phyloP scores from a whole-genome alignment of 2,113 vertebrate genomes.

The Pyxicephalus adspersus region DNA sequence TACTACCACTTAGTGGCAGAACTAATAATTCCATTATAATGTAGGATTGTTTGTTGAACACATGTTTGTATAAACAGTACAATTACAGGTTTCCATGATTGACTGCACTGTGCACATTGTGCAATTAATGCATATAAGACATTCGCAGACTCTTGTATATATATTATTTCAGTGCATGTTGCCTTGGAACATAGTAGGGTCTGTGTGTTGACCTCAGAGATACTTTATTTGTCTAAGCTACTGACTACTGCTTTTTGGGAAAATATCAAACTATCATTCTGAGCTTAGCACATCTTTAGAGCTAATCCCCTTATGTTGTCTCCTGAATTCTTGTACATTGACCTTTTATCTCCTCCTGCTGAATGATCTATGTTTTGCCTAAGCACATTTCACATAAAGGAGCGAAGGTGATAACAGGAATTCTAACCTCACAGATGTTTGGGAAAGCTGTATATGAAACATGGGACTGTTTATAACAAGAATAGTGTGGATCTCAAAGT shows the following conservation, averaged over 20 bases:
- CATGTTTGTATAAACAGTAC: too few relatives aligned
- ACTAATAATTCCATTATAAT: too few relatives aligned
- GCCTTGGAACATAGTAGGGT: too few relatives aligned
- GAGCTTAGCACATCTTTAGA: neutral
- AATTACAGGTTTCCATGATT: too few relatives aligned
- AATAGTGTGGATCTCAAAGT: too few relatives aligned
- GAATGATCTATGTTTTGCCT: slow-evolving; percentile 10
- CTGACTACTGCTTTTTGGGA: neutral
- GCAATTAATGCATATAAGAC: too few relatives aligned
- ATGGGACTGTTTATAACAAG: too few relatives aligned
- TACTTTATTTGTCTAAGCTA: neutral
- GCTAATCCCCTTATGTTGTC: neutral
- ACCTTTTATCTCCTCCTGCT: slow-evolving; percentile 13
- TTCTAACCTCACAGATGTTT: slow-evolving; percentile 28
- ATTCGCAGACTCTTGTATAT: too few relatives aligned
- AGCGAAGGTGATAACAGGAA: neutral
- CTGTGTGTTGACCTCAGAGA: neutral
- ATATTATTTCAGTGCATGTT: too few relatives aligned
- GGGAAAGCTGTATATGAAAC: neutral
- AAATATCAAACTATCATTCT: slow-evolving; percentile 1
- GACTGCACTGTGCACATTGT: too few relatives aligned
- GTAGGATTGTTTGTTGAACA: too few relatives aligned
- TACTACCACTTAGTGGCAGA: too few relatives aligned
- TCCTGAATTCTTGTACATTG: neutral
- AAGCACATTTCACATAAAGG: slow-evolving; percentile 9